These are phyloP conservation scores for Cyaniris semiargus DNA, from an alignment of 2,888 invertebrate genomes.

Conservation along the genomic window DNA sequence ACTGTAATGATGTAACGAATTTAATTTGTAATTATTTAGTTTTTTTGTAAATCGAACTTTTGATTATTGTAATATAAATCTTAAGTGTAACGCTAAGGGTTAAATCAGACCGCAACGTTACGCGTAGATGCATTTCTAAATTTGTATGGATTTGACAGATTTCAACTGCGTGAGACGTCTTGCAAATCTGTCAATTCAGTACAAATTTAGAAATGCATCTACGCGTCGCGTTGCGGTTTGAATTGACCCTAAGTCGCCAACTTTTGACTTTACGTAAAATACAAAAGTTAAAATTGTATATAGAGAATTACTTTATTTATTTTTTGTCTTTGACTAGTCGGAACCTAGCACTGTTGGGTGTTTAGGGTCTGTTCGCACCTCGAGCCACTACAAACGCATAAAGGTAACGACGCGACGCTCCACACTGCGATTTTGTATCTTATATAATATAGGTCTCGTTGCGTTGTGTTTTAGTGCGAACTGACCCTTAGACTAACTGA, in stretches of 20 bases:
- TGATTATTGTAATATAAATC: background rate
- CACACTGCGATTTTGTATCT: background rate
- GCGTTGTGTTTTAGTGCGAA: background rate
- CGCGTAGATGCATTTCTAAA: too few species aligned
- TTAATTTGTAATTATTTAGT: background rate
- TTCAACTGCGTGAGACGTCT: too few species aligned
- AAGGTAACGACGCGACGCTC: background rate
- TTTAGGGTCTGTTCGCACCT: background rate
- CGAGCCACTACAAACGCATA: background rate
- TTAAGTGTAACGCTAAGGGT: background rate
- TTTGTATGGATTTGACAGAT: too few species aligned
- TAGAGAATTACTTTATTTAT: background rate
- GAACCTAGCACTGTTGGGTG: background rate
- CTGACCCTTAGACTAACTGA: background rate
- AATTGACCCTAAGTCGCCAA: background rate
- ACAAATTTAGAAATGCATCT: too few species aligned
- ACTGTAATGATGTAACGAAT: background rate
- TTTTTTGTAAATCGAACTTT: background rate
- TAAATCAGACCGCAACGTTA: too few species aligned
- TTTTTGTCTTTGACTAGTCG: background rate
- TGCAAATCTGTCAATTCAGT: too few species aligned
- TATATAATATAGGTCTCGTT: background rate
- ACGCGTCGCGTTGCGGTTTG: too few species aligned
- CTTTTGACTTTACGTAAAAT: background rate
- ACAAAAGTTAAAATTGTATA: background rate